These are phyloP conservation scores for Archaeoteleia sp. DNA, from an alignment of 2,888 invertebrate species.

Conservation along the genomic window DNA sequence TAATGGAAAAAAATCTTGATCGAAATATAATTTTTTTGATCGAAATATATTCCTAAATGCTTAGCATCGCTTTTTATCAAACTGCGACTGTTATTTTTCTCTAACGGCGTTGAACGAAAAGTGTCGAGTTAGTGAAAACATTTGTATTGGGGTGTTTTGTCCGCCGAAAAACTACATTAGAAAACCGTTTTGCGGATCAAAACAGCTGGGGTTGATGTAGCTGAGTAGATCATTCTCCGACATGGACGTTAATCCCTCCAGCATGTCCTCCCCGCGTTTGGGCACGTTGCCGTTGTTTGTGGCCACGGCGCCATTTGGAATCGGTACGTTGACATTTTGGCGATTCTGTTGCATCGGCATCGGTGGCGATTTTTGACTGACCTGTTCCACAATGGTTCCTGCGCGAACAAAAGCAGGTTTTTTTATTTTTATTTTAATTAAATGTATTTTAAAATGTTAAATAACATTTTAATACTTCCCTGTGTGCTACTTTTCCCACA, in stretches of 20 bases:
- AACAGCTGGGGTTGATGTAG: conserved; percentile 92
- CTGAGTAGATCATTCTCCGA: conserved; percentile 91
- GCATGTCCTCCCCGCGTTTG: conserved; percentile 76
- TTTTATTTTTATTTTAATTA: too few relatives aligned
- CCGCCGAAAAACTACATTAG: conserved; percentile 65
- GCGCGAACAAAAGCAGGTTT: conserved; percentile 8
- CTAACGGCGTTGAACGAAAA: neutral
- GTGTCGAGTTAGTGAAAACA: neutral
- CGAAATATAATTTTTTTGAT: too few relatives aligned
- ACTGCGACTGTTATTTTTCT: neutral
- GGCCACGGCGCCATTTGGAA: conserved; percentile 76
- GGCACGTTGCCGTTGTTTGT: conserved; percentile 76
- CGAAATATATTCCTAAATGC: too few relatives aligned
- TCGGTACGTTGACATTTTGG: conserved; percentile 77
- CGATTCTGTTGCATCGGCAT: conserved; percentile 63
- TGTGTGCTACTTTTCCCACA: too few relatives aligned
- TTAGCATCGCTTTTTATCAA: too few relatives aligned
- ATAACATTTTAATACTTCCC: too few relatives aligned
- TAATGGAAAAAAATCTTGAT: too few relatives aligned
- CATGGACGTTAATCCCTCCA: conserved; percentile 87
- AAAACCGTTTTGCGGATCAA: conserved; percentile 79
- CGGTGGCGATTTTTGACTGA: conserved; percentile 66
- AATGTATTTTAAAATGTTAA: too few relatives aligned
- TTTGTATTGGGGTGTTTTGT: neutral
- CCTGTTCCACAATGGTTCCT: conserved; percentile 69